These are phyloP conservation scores for Oreochromis mossambicus DNA, from an alignment of 2,797 vertebrate genomes.

Conservation along the genomic window DNA sequence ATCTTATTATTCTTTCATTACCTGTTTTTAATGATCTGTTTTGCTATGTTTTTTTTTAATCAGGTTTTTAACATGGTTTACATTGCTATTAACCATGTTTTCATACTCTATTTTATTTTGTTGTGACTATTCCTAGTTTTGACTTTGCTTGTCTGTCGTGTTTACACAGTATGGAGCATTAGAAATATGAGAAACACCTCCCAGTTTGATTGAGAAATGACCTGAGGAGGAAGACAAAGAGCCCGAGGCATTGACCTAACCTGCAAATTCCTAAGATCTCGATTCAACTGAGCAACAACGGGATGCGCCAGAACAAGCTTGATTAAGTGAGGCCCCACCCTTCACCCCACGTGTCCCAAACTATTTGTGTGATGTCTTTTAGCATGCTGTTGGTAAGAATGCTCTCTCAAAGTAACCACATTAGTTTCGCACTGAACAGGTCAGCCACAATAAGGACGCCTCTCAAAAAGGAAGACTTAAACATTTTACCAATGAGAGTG, in stretches of 20 bases:
- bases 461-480: not conserved
- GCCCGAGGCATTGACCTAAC: not conserved
- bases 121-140: not conserved
- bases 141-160: not conserved
- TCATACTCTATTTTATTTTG: not conserved
- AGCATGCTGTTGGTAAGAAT: not conserved
- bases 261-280: not conserved
- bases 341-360: not conserved
- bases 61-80: not conserved
- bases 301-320: not conserved
- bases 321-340: not conserved
- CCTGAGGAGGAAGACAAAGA: not conserved
- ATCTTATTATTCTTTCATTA: not conserved
- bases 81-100: not conserved
- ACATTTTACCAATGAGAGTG: not conserved
- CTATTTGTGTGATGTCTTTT: not conserved
- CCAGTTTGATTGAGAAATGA: not conserved
- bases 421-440: not conserved
- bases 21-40: not conserved
- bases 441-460: not conserved
- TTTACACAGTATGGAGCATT: not conserved
- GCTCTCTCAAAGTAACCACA: not conserved
- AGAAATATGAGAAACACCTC: not conserved
- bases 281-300: not conserved
- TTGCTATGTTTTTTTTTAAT: rapidly evolving